A percentile compares a stretch with the other conserved stretches of the same genome.
phyloP scores from a whole-genome alignment of 2,888 invertebrate species.

The Drosophila atroscutellata region DNA sequence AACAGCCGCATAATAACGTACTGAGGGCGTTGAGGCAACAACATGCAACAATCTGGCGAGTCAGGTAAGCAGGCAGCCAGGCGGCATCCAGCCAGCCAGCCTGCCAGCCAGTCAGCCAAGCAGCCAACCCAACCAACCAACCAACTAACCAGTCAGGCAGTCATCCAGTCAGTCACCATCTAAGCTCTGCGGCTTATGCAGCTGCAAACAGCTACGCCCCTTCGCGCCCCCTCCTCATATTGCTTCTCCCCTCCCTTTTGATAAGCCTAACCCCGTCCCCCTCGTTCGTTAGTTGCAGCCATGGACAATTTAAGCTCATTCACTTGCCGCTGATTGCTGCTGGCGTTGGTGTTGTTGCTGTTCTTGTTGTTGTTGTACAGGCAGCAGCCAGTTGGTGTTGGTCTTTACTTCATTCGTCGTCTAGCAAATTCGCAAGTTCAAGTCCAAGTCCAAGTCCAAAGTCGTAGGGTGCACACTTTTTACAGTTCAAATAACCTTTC shows the following conservation, averaged over 20 bases:
- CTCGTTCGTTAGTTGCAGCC: constrained; percentile 24
- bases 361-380: constrained; percentile 12
- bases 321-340: constrained; percentile 77
- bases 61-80: constrained; percentile 23
- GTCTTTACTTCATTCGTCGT: constrained; percentile 53
- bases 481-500: background rate
- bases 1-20: constrained; percentile 72
- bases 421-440: constrained; percentile 78
- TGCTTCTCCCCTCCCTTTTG: background rate
- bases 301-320: constrained; percentile 78
- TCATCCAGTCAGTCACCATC: constrained; percentile 48
- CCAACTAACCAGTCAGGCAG: constrained; percentile 21
- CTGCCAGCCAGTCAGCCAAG: constrained; percentile 23
- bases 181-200: constrained; percentile 47
- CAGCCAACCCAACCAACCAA: constrained; percentile 22
- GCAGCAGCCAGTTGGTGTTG: constrained; percentile 13
- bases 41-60: constrained; percentile 62
- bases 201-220: constrained; percentile 25
- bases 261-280: background rate
- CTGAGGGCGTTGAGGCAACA: constrained; percentile 75
- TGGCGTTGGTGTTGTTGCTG: constrained; percentile 63
- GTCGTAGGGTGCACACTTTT: constrained; percentile 51
- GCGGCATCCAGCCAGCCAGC: background rate
- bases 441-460: constrained; percentile 56
- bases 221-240: background rate